Conservation (phyloP, 2,888 invertebrate genomes). For the Rotaria macrura region DNA sequence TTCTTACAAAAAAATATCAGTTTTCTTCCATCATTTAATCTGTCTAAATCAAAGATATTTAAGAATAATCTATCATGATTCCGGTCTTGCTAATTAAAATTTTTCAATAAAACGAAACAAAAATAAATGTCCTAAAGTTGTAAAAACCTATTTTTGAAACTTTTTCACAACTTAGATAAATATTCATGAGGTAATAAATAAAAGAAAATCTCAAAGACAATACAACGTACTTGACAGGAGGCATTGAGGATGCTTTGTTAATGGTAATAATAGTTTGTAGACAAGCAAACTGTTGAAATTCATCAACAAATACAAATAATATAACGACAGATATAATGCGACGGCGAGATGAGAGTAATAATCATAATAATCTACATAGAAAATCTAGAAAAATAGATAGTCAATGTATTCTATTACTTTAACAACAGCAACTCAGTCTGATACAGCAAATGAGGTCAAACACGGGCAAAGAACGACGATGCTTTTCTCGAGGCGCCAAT, state of each 20-base stretch:
- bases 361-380: background rate
- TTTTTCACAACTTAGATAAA: background rate
- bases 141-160: too few relatives aligned
- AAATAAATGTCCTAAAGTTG: too few relatives aligned
- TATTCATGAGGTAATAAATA: too few relatives aligned
- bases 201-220: background rate
- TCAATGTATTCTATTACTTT: background rate
- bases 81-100: background rate
- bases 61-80: background rate
- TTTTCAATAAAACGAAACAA: too few relatives aligned
- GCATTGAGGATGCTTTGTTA: background rate
- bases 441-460: background rate
- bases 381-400: background rate
- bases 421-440: background rate
- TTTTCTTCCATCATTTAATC: too few relatives aligned
- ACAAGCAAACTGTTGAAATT: background rate
- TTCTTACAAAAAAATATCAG: too few relatives aligned
- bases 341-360: background rate
- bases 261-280: background rate
- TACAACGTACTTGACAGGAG: background rate
- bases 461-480: background rate
- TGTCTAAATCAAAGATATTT: background rate
- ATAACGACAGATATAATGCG: background rate
- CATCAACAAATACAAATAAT: background rate
- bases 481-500: background rate